phyloP scores from a whole-genome alignment of 2,888 invertebrate genomes.

The Pammene aurita region DNA sequence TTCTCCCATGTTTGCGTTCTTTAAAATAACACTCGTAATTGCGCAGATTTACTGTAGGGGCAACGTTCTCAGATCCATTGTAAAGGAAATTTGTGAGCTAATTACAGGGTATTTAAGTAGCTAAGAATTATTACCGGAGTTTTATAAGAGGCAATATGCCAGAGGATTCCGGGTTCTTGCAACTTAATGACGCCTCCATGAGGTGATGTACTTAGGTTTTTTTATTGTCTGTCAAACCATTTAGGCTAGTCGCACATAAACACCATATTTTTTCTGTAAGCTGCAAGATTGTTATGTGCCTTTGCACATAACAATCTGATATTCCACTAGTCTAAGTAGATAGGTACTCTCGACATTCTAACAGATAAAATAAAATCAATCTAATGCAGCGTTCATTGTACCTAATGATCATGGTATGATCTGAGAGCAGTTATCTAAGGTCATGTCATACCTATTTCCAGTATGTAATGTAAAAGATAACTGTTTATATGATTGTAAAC shows the following conservation, averaged over 20 bases:
- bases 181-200: no score
- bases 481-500: conserved; percentile 5
- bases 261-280: no score
- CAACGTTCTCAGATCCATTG: neutral
- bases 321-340: no score
- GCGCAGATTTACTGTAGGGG: conserved; percentile 7
- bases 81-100: conserved; percentile 11
- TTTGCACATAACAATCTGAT: no score
- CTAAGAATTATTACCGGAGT: neutral
- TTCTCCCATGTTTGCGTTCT: conserved; percentile 21
- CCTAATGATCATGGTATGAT: conserved; percentile 12
- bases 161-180: no score
- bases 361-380: neutral
- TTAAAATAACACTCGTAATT: conserved; percentile 16
- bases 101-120: conserved; percentile 5
- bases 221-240: no score
- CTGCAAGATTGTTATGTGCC: no score
- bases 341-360: neutral
- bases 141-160: neutral
- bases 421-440: conserved; percentile 23
- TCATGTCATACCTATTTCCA: conserved; percentile 1
- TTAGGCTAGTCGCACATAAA: no score
- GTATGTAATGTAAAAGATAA: neutral
- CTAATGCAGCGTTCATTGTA: conserved; percentile 13
- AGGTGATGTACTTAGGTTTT: no score